phyloP scores from a whole-genome alignment of 2,797 vertebrate species.

The Chaunax sp. region DNA sequence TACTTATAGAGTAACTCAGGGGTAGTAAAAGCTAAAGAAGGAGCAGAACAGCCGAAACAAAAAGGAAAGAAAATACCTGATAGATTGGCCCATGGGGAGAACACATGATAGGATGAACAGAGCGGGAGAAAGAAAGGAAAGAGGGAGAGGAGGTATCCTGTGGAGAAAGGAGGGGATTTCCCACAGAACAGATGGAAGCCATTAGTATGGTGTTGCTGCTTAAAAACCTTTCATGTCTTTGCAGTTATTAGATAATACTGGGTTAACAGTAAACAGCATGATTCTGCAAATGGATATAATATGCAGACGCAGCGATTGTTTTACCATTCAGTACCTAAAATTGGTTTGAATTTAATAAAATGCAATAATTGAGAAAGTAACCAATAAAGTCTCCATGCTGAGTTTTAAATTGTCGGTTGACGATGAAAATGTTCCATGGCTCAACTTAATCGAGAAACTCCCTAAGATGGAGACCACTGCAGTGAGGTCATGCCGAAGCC shows the following conservation, averaged over 20 bases:
- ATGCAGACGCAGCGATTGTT: conserved; percentile 74
- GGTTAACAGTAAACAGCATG: conserved; percentile 80
- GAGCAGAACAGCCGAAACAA: conserved; percentile 57
- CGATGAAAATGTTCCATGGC: conserved; percentile 77
- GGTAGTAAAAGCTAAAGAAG: conserved; percentile 52
- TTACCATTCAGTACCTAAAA: conserved; percentile 68
- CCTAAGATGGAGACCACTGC: conserved; percentile 66
- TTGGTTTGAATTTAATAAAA: conserved; percentile 73
- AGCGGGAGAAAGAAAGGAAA: conserved; percentile 63
- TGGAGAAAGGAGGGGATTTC: conserved; percentile 81
- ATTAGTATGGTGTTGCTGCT: conserved; percentile 81
- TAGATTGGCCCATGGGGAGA: conserved; percentile 72
- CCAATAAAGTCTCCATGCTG: conserved; percentile 70
- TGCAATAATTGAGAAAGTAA: conserved; percentile 70
- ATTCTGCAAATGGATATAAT: conserved; percentile 77
- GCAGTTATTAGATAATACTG: conserved; percentile 82
- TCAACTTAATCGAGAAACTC: conserved; percentile 75
- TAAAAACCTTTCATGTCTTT: conserved; percentile 81
- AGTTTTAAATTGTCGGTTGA: conserved; percentile 75
- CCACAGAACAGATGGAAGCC: conserved; percentile 83
- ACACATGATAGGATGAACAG: conserved; percentile 76
- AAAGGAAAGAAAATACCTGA: conserved; percentile 65
- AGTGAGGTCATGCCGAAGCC: conserved; percentile 75
- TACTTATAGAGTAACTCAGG: conserved; percentile 28
- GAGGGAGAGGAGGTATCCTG: conserved; percentile 76